A percentile compares a stretch with the other conserved stretches of the same genome.
phyloP scores from a whole-genome alignment of 2,797 vertebrate species.

The Gorsachius magnificus region DNA sequence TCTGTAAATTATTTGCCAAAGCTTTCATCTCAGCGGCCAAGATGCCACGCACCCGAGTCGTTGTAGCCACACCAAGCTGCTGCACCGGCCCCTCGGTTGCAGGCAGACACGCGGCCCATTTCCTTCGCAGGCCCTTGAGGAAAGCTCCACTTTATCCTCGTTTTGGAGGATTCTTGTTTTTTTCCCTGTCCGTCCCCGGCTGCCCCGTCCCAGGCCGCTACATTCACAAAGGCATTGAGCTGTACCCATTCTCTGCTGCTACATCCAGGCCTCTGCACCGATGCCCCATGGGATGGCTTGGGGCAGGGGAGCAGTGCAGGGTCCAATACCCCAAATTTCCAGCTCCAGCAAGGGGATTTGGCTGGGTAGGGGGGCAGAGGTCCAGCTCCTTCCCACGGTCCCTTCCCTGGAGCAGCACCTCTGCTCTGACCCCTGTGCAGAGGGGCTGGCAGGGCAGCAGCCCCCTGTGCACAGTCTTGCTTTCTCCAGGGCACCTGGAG shows the following conservation, averaged over 20 bases:
- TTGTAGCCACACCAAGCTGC: neutral
- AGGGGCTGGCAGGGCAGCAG: neutral
- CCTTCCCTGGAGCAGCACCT: neutral
- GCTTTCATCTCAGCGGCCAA: conserved; percentile 70
- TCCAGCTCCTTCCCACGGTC: neutral
- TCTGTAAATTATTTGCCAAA: conserved; percentile 83
- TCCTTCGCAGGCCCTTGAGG: conserved; percentile 23
- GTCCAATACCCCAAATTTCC: neutral
- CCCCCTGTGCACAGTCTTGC: neutral
- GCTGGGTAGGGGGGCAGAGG: neutral
- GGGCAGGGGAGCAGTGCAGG: neutral
- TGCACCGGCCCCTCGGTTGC: neutral
- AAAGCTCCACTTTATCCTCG: conserved; percentile 62
- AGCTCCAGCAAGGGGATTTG: neutral
- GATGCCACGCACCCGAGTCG: neutral
- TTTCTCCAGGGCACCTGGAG: neutral
- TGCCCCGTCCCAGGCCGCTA: neutral
- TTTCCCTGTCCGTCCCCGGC: neutral
- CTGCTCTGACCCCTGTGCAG: neutral
- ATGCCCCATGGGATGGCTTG: neutral
- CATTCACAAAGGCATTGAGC: conserved; percentile 42
- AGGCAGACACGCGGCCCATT: neutral
- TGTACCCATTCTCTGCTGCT: neutral
- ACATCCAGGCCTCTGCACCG: accelerated
- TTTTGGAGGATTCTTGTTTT: conserved; percentile 66